Percentiles rank a stretch among this genome's conserved stretches.
Evolutionary conservation across 1,140 invertebrate species (phyloP).

Genomic region (Araneus ventricosus): DNA sequence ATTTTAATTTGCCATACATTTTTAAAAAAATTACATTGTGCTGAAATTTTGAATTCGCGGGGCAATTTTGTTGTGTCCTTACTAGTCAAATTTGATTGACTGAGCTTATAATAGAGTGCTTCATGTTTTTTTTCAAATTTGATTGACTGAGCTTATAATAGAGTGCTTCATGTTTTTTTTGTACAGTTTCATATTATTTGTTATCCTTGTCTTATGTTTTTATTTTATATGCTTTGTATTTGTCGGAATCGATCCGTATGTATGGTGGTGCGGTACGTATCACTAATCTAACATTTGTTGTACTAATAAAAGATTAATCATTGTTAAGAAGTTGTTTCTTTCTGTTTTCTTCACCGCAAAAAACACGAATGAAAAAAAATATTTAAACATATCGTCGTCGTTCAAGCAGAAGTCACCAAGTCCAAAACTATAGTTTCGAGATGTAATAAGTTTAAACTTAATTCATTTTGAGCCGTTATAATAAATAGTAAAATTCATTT

Average conservation of each 20-base stretch:
- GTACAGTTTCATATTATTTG: constrained; percentile 31
- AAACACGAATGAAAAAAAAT: too few species aligned
- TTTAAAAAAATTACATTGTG: background rate
- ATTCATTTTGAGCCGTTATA: too few species aligned
- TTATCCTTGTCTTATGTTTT: constrained; percentile 34
- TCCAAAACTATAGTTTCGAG: too few species aligned
- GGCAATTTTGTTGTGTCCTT: constrained; percentile 1
- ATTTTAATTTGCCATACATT: background rate
- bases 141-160: constrained; percentile 21
- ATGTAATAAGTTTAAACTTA: too few species aligned
- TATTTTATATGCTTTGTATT: constrained; percentile 25
- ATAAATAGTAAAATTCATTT: too few species aligned
- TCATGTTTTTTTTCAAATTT: constrained; percentile 25
- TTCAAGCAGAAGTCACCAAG: too few species aligned
- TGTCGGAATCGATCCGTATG: background rate
- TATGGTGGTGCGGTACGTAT: background rate
- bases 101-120: constrained; percentile 18
- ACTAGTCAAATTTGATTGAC: constrained; percentile 19
- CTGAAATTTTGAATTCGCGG: background rate
- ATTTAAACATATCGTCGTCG: too few species aligned
- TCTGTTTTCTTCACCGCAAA: background rate
- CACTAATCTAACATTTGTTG: constrained; percentile 8
- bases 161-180: constrained; percentile 25
- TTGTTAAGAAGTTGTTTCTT: background rate
- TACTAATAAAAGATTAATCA: constrained; percentile 21